phyloP scores from a whole-genome alignment of 2,888 invertebrate genomes.

The Gymnosoma rotundatum region DNA sequence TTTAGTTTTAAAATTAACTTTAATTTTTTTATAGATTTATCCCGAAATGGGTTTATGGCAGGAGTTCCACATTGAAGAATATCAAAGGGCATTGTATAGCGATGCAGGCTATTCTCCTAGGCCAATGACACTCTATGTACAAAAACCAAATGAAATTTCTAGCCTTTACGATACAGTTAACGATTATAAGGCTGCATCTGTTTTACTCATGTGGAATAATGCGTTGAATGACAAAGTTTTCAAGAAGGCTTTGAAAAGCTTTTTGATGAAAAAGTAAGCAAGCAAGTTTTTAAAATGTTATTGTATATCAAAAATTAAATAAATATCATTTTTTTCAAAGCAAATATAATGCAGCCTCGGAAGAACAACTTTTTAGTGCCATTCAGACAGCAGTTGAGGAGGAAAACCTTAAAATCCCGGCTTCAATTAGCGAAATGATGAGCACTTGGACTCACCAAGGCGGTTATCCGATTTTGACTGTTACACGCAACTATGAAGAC shows the following conservation, averaged over 20 bases:
- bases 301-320: neutral
- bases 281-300: neutral
- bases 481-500: conserved; percentile 82
- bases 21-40: conserved; percentile 81
- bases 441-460: conserved; percentile 1
- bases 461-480: conserved; percentile 78
- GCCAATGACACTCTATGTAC: conserved; percentile 88
- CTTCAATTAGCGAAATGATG: neutral
- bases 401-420: neutral
- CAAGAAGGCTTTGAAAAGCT: conserved; percentile 77
- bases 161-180: conserved; percentile 93
- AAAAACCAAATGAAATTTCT: conserved; percentile 91
- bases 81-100: neutral
- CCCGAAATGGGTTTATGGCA: conserved; percentile 74
- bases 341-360: neutral
- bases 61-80: neutral
- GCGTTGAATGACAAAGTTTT: conserved; percentile 78
- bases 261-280: conserved; percentile 76
- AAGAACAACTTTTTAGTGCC: neutral
- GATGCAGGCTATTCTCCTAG: neutral
- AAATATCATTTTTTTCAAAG: neutral
- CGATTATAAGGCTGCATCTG: conserved; percentile 93
- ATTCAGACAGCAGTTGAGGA: neutral
- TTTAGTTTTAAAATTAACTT: neutral
- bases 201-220: conserved; percentile 79